Base-by-base conservation (phyloP, 2,888 invertebrate genomes). In the Caradrina kadenii region DNA sequence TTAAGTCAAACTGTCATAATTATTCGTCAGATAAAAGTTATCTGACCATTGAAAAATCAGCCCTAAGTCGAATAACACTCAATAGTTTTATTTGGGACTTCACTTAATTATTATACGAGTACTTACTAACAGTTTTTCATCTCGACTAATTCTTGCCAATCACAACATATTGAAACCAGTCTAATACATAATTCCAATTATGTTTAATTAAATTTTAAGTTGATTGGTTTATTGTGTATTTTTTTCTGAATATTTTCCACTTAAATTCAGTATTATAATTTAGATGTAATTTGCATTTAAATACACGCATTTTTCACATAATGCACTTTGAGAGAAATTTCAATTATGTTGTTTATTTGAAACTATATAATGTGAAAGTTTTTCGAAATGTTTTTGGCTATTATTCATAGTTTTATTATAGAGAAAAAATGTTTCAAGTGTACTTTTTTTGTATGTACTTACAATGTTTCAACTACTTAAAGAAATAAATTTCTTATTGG, bases 361-460 rank as follows among this genome's bases (percentile, higher is more conserved):
- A 78, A 79, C 79, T 54, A 59, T 83, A 79, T 55, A 50, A 66
- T 61, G 66, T 65, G 72, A 60, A 73, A 69, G 76, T 79, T 81
- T 86, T 85, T 86, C 80, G 77, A 84, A 85, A 78, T 84, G 76
- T 82, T 81, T 87, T 86, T 82, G 83, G 84, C 84, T 86, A 82
- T 86, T 86, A 85, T 81, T 86, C 71, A 58, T 84, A 79, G 69
- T 75, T 83, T 85, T 90, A 84, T 75, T 81, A 76, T 80, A 73
- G 67, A 79, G 42, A 67, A 59, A 72, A 79, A 75, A 75, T 84
- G 81, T 90, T 89, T 87, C 76, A 86, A 86, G 83, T 90, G 87
- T 91, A 90, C 84, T 90, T 92, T 90, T 78, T 93, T 92, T 90
- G 88, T 91, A 91, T 91, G 91, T 94, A 95, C 93, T 94, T 94